These are phyloP conservation scores for Kuschelorhynchus macadamiae DNA, from an alignment of 2,888 invertebrate genomes.

Conservation along the genomic window DNA sequence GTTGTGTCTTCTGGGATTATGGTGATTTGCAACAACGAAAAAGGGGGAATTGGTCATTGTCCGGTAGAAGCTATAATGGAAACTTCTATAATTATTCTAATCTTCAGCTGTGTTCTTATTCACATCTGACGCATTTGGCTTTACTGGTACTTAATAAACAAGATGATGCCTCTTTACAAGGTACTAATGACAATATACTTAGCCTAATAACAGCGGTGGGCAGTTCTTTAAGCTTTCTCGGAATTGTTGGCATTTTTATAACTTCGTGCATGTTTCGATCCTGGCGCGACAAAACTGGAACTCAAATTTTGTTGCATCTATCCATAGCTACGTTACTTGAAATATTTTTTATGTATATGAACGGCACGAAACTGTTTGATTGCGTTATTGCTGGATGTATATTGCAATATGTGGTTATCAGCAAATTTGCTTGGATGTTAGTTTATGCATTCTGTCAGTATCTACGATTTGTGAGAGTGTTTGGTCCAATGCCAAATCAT, in stretches of 20 bases:
- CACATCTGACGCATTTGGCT: constrained; percentile 75
- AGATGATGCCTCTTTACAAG: constrained; percentile 21
- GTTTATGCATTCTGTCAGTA: constrained; percentile 80
- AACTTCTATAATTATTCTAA: constrained; percentile 61
- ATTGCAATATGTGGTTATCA: constrained; percentile 77
- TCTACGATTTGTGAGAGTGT: constrained; percentile 76
- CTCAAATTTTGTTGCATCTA: constrained; percentile 74
- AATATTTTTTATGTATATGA: constrained; percentile 63
- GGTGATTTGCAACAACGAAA: constrained; percentile 58
- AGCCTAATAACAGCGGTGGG: constrained; percentile 71
- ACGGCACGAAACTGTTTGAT: constrained; percentile 42
- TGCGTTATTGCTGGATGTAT: constrained; percentile 75
- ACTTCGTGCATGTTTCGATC: constrained; percentile 73
- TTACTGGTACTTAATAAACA: constrained; percentile 67
- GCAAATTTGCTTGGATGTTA: constrained; percentile 82
- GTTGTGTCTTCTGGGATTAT: constrained; percentile 74
- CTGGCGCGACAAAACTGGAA: constrained; percentile 76
- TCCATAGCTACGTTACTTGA: constrained; percentile 71
- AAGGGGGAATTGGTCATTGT: constrained; percentile 72
- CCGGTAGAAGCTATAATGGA: constrained; percentile 70
- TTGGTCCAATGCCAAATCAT: constrained; percentile 73
- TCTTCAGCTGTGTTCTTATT: constrained; percentile 72
- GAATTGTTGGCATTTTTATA: constrained; percentile 70
- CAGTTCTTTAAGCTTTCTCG: constrained; percentile 71
- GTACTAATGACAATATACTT: constrained; percentile 59